These are phyloP conservation scores for Gryllus bimaculatus DNA, from an alignment of 1,140 invertebrate species.

Conservation along the genomic window DNA sequence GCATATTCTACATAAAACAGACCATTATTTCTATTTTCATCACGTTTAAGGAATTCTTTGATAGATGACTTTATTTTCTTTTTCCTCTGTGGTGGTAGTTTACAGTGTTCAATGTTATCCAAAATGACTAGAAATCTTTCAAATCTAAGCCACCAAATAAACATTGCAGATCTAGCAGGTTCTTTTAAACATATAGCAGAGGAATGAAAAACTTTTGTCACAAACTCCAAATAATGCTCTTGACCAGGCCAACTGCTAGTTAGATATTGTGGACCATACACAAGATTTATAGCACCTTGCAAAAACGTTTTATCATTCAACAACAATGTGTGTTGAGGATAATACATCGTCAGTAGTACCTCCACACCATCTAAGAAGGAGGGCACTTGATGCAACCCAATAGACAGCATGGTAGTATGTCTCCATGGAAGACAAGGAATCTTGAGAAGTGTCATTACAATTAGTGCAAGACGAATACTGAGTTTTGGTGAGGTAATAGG, in stretches of 20 bases:
- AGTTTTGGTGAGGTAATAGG: conserved; percentile 45
- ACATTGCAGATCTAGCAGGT: conserved; percentile 35
- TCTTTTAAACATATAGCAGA: conserved; percentile 33
- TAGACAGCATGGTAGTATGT: conserved; percentile 34
- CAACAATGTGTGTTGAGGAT: not conserved
- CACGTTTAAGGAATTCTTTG: conserved; percentile 44
- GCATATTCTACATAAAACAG: conserved; percentile 51
- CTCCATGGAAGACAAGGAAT: conserved; percentile 42
- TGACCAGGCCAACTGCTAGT: conserved; percentile 43
- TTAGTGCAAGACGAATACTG: conserved; percentile 42
- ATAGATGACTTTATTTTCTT: conserved; percentile 41
- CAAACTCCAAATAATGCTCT: conserved; percentile 45
- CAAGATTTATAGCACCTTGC: conserved; percentile 16
- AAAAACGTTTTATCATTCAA: conserved; percentile 3
- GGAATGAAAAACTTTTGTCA: conserved; percentile 34
- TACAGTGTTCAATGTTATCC: conserved; percentile 36
- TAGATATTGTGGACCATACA: conserved; percentile 45
- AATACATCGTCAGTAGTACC: conserved; percentile 33
- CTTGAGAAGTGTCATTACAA: conserved; percentile 47
- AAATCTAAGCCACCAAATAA: conserved; percentile 50
- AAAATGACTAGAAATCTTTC: conserved; percentile 43
- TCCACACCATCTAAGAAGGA: conserved; percentile 45
- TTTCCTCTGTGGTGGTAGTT: conserved; percentile 31
- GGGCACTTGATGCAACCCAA: conserved; percentile 37
- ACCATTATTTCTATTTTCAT: conserved; percentile 44